These are phyloP conservation scores for Elephas maximus DNA, from an alignment of 2,113 vertebrate species.

Conservation along the genomic window DNA sequence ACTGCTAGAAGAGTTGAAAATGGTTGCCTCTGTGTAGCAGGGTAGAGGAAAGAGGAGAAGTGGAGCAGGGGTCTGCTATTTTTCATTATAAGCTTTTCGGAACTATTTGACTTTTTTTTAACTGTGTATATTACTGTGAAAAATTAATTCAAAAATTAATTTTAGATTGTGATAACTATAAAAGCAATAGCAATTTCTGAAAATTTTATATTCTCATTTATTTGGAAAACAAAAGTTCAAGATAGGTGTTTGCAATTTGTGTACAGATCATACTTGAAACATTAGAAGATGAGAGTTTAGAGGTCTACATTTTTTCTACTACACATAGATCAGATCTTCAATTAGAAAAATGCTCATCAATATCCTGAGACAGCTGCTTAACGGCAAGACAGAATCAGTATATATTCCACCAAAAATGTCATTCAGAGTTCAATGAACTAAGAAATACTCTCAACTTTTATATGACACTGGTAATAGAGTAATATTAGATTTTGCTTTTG, in stretches of 20 bases:
- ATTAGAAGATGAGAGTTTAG: background rate
- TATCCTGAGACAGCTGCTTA: background rate
- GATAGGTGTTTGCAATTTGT: background rate
- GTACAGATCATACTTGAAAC: background rate
- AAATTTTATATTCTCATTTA: background rate
- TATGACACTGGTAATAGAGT: background rate
- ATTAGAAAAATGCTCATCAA: background rate
- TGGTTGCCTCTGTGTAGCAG: background rate
- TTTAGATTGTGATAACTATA: background rate
- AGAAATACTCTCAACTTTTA: background rate
- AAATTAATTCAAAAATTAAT: background rate
- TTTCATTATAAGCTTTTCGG: background rate
- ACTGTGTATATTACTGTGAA: background rate
- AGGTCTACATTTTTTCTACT: background rate
- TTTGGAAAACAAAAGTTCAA: background rate
- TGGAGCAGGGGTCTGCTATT: background rate
- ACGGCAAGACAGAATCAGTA: background rate
- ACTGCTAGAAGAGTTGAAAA: background rate
- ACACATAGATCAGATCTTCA: no score
- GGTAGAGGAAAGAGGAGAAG: background rate
- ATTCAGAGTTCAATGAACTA: background rate
- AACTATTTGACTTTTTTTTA: background rate
- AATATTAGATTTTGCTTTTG: background rate
- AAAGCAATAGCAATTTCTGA: background rate
- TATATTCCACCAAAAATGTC: background rate